Evolutionary conservation across 2,797 vertebrate genomes (phyloP).

Genomic region (Rousettus madagascariensis): DNA sequence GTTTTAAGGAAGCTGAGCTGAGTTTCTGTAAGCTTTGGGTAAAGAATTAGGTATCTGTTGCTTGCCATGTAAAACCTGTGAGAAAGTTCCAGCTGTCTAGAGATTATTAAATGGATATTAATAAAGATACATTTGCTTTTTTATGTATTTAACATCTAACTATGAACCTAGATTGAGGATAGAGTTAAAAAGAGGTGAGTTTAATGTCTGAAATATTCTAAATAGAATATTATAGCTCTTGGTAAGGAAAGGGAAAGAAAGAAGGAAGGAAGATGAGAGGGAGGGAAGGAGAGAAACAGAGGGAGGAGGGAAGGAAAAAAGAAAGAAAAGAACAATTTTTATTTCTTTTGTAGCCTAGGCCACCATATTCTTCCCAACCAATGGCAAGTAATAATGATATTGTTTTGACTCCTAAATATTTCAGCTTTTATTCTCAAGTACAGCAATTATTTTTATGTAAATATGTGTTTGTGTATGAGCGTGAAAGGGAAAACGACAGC

Average conservation of each 20-base stretch:
- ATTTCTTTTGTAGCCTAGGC: not conserved
- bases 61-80: not conserved
- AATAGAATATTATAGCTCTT: not conserved
- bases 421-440: not conserved
- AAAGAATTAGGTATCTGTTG: not conserved
- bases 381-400: not conserved
- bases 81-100: not conserved
- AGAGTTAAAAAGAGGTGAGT: not conserved
- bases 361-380: not conserved
- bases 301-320: not conserved
- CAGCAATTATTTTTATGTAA: not conserved
- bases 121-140: not conserved
- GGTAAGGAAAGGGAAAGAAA: not conserved
- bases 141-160: not conserved
- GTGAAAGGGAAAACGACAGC: not conserved
- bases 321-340: not conserved
- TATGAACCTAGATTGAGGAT: not conserved
- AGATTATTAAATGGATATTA: not conserved
- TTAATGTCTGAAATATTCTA: slow-evolving; percentile 2
- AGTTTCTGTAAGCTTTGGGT: not conserved
- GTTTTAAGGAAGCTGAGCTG: not conserved
- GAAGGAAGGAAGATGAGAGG: not conserved
- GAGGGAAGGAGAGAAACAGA: not conserved
- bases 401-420: not conserved
- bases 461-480: not conserved